A percentile compares a stretch with the other conserved stretches of the same genome.
These are phyloP conservation scores for Axinella damicornis DNA, from an alignment of 37 sponge, comb jelly and placozoan species.

Conservation along the genomic window DNA sequence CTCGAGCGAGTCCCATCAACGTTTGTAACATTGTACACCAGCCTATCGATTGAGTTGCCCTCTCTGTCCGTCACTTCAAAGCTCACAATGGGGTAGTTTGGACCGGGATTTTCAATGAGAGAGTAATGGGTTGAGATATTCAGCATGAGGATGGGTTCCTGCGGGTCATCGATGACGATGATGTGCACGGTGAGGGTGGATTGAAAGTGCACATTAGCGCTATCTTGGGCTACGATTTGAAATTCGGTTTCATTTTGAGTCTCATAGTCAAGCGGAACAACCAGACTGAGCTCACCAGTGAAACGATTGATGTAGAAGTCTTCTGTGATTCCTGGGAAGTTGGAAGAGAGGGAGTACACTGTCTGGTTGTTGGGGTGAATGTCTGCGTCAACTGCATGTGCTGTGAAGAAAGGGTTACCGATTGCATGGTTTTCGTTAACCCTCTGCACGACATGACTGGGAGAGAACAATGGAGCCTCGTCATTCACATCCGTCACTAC, in stretches of 20 bases:
- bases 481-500: slow-evolving; percentile 50
- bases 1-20: background rate
- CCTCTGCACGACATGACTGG: background rate
- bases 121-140: slow-evolving; percentile 12
- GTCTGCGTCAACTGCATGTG: slow-evolving; percentile 35
- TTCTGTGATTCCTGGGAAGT: background rate
- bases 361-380: slow-evolving; percentile 33
- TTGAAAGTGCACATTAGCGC: background rate
- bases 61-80: slow-evolving; percentile 31
- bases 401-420: slow-evolving; percentile 3
- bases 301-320: slow-evolving; percentile 13
- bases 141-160: slow-evolving; percentile 16
- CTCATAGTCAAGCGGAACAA: slow-evolving; percentile 48
- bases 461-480: slow-evolving; percentile 47
- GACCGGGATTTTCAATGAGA: slow-evolving; percentile 22
- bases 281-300: slow-evolving; percentile 43
- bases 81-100: background rate
- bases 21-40: slow-evolving; percentile 23
- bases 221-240: slow-evolving; percentile 42
- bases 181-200: background rate
- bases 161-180: slow-evolving; percentile 1
- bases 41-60: background rate
- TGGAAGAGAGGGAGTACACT: slow-evolving; percentile 9
- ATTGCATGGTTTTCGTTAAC: slow-evolving; percentile 28
- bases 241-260: background rate